Base-by-base conservation (phyloP, 1,140 invertebrate species). In the Aricia agestis region DNA sequence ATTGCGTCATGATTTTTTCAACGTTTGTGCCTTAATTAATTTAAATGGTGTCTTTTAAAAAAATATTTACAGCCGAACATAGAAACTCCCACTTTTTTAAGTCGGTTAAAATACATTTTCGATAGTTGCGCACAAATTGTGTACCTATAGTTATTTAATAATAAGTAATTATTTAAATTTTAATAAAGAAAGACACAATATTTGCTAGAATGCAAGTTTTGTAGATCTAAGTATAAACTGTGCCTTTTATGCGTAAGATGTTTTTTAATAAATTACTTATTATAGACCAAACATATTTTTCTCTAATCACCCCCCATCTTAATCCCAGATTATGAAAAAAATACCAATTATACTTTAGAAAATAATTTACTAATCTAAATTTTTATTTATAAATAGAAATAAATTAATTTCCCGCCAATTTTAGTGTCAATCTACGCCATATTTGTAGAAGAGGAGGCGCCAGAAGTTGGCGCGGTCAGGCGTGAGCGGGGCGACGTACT, bases 401-500 rank as follows among this genome's bases (percentile, higher is more conserved):
- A 17, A 42, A 67, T 45, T 42, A 66, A 70, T 36, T 31, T 45
- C 13, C 61, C 42, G n/a, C 32, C 11, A 59, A 66, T 57, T 45
- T n/a, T 65, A 73, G 31, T 19, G 2, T 86, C 45, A 52, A 52
- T 52, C 86, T 1, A 78, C 78, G 74, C 86, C 87, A 78, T 87
- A 89, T 82, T 89, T 82, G 67, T 76, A 78, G 68, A 84, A 90
- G 15, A 89, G 72, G 65, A 78, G 74, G 59, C 84, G 80, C 87
- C 88, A 90, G 66, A 88, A 90, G 68, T 83, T 74, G 1, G 88
- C 85, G 31, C 88, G 67, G 2, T 90, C 88, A 0, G 83, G 82
- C 6, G 88, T 90, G 0, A 91, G 74, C 0, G 86, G 82, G 0
- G 83, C 76, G 0, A 91, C 87, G 68, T 91, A 91, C 66, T 88